Evolutionary conservation across 2,888 invertebrate species (phyloP).

Genomic region (Acleris sparsana): DNA sequence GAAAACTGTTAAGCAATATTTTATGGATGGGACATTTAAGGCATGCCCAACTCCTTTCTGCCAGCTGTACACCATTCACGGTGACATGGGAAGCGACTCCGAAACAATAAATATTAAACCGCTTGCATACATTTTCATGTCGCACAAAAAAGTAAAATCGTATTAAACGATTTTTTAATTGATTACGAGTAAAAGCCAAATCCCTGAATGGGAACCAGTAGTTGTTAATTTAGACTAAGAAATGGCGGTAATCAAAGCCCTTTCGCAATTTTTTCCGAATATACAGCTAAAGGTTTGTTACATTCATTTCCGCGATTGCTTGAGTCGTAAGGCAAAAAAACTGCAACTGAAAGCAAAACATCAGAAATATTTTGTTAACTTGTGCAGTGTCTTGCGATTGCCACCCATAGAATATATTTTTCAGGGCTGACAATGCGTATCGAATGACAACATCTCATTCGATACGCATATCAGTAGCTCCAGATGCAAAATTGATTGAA

Average conservation of each 20-base stretch:
- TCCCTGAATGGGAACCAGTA: conserved; percentile 9
- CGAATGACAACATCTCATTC: too few relatives aligned
- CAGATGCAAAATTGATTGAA: too few relatives aligned
- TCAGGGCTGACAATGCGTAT: not conserved
- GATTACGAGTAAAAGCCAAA: conserved; percentile 16
- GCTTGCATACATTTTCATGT: conserved; percentile 10
- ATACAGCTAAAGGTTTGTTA: conserved; percentile 5
- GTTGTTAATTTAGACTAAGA: conserved; percentile 5
- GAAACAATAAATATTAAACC: conserved; percentile 3
- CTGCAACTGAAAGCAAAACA: too few relatives aligned
- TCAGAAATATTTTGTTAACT: too few relatives aligned
- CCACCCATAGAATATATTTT: conserved; percentile 1
- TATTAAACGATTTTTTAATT: conserved; percentile 12
- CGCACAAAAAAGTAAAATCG: conserved; percentile 7
- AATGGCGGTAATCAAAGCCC: conserved; percentile 14
- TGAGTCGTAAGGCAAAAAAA: not conserved
- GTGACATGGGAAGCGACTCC: conserved; percentile 4
- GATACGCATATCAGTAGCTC: too few relatives aligned
- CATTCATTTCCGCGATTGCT: not conserved
- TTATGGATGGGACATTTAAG: conserved; percentile 12
- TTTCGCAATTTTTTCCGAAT: conserved; percentile 8
- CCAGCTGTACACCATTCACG: conserved; percentile 9
- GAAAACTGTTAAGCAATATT: conserved; percentile 7
- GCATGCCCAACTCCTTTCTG: not conserved
- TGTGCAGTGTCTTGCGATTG: too few relatives aligned